Base-by-base conservation (phyloP, 2,113 vertebrate genomes). In the Holacanthus passer region DNA sequence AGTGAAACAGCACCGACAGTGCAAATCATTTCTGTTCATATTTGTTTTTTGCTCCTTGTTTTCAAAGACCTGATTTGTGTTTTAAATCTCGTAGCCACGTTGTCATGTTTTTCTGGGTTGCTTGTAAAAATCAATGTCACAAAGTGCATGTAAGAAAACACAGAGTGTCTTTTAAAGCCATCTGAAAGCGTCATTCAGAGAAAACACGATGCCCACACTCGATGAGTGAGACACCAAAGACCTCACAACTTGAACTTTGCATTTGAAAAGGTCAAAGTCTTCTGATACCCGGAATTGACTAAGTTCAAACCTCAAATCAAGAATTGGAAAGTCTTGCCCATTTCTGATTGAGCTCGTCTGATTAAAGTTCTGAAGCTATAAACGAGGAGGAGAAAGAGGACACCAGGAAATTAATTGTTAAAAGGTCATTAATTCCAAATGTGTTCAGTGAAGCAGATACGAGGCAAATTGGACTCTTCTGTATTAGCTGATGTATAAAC, bases 341-440 rank as follows among this genome's bases (percentile, higher is more conserved):
- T 4, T 55, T 63, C 1, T 48, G n/a, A 39, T 4, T 5, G 31
- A 62, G 55, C 7, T 5, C 2, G n/a, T 32, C 27, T 9, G 60
- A 50, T 50, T 27, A 19, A 22, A 37, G 5, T 29, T 60, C 17
- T 2, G 17, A 69, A 67, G 45, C 10, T 53, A 52, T 1, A 37
- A 55, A 73, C 35, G 9, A 55, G 29, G 9, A 7, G 24, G 13
- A 17, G 47, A 47, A 41, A 67, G 16, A n/a, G 1, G 9, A 68
- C 17, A 17, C 17, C 7, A 0, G 29, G 27, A 80, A 27, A 47
- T 37, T 7, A 53, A 47, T 6, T 50, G 59, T 47, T 31, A 43
- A 69, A 76, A 75, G 58, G 27, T 52, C 24, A 64, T 31, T 69
- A 12, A 65, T n/a, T 74, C 5, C 9, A 14, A 32, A n/a, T 39